Base-by-base conservation (phyloP, 2,888 invertebrate species). In the Volucella zonaria region DNA sequence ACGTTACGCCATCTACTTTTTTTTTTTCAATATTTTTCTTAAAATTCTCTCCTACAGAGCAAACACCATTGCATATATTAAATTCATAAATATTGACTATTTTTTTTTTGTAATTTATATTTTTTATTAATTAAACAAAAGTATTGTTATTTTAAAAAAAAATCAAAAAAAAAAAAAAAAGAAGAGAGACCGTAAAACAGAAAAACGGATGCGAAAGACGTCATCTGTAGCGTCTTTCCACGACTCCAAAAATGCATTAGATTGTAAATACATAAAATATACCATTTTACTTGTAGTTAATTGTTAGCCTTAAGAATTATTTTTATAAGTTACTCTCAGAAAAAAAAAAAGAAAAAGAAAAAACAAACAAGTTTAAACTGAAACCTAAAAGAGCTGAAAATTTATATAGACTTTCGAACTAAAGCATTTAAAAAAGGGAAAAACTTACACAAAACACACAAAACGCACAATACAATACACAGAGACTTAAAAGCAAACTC, bases 281-380 rank as follows among this genome's bases (percentile, higher is more conserved):
- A 79, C 71, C 81, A 67, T 76, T 73, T 68, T 68, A 81, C 56
- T 52, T 77, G 76, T 85, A 85, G 85, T 81, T 85, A 85, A 85
- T 81, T 85, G 85, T 81, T 85, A 85, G 76, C 47, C 12, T 49
- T 59, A 76, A 68, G 81, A 76, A 76, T 43, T 77, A 77, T 73
- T 76, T 76, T 76, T 85, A 56, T 80, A 85, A 85, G 75, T 67
- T 70, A 80, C 58, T 64, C 70, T 75, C 75, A 54, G 52, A 74
- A 70, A 74, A 61, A 58, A 51, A 23, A 38, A 43, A 58, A n/a
- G 12, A 47, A 18, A 59, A 40, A 70, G n/a, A 73, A 43, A 66
- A 12, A 77, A 52, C 11, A 70, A 23, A 62, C 68, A 42, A 54
- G 54, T 67, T 73, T 47, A 73, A 43, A 47, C 70, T 74, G 43